phyloP scores from a whole-genome alignment of 2,888 invertebrate species.

The Formica aserva region DNA sequence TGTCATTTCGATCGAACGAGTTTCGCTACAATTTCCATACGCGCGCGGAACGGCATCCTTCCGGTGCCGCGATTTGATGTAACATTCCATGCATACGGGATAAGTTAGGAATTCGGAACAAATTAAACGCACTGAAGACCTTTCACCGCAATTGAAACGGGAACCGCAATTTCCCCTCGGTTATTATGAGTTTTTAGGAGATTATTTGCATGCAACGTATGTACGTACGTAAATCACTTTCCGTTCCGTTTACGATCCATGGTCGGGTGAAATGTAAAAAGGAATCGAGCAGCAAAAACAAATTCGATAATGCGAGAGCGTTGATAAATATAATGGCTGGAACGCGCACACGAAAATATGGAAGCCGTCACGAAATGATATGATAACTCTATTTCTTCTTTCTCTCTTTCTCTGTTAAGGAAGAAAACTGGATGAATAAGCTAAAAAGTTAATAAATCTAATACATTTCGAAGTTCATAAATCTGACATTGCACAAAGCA shows the following conservation, averaged over 20 bases:
- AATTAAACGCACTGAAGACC: neutral
- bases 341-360: neutral
- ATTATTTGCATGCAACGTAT: neutral
- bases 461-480: too few species aligned
- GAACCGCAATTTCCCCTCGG: neutral
- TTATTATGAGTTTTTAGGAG: neutral
- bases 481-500: too few species aligned
- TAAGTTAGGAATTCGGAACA: slow-evolving; percentile 24
- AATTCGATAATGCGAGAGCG: neutral
- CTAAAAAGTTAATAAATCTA: too few species aligned
- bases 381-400: neutral
- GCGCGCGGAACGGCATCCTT: neutral
- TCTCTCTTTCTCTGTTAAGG: too few species aligned
- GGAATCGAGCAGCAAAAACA: neutral
- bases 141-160: neutral
- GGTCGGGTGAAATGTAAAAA: neutral
- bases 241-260: neutral
- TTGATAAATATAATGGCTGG: slow-evolving; percentile 9
- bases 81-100: slow-evolving; percentile 23
- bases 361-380: slow-evolving; percentile 3
- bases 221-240: neutral
- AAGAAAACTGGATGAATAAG: too few species aligned
- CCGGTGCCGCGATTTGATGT: slow-evolving; percentile 13
- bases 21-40: slow-evolving; percentile 40
- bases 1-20: slow-evolving; percentile 32